Evolutionary conservation across 2,797 vertebrate genomes (phyloP).

Genomic region (Enteromius afrohamiltoni): DNA sequence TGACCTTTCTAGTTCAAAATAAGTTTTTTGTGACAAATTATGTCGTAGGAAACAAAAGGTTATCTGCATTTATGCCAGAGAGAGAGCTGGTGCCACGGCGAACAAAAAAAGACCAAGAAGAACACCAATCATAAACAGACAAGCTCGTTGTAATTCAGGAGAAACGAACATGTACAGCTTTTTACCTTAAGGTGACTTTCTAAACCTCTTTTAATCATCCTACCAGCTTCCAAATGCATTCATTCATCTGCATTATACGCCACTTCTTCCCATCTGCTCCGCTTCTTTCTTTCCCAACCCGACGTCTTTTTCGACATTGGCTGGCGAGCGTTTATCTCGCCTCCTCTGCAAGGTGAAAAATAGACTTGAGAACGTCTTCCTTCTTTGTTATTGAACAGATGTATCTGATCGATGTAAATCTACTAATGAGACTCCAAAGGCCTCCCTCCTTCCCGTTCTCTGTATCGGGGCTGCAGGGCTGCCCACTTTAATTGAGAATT

Average conservation of each 20-base stretch:
- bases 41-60: conserved; percentile 45
- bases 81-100: background rate
- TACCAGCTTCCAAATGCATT: conserved; percentile 14
- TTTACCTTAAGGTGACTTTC: conserved; percentile 53
- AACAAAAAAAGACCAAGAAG: conserved; percentile 34
- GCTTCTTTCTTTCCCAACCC: conserved; percentile 17
- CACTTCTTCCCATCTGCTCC: conserved; percentile 31
- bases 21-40: conserved; percentile 49
- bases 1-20: conserved; percentile 38
- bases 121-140: conserved; percentile 47
- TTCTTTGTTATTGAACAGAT: conserved; percentile 64
- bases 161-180: conserved; percentile 32
- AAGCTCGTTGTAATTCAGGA: conserved; percentile 51
- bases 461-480: conserved; percentile 43
- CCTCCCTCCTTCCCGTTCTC: conserved; percentile 23
- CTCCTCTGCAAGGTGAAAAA: conserved; percentile 44
- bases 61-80: conserved; percentile 41
- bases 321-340: conserved; percentile 32
- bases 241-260: conserved; percentile 50
- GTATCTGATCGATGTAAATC: conserved; percentile 64
- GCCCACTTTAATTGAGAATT: conserved; percentile 63
- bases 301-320: conserved; percentile 45
- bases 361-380: conserved; percentile 53
- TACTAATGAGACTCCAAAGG: conserved; percentile 61
- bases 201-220: conserved; percentile 52